Base-by-base conservation (phyloP, 2,797 vertebrate genomes). In the Mus minutoides region DNA sequence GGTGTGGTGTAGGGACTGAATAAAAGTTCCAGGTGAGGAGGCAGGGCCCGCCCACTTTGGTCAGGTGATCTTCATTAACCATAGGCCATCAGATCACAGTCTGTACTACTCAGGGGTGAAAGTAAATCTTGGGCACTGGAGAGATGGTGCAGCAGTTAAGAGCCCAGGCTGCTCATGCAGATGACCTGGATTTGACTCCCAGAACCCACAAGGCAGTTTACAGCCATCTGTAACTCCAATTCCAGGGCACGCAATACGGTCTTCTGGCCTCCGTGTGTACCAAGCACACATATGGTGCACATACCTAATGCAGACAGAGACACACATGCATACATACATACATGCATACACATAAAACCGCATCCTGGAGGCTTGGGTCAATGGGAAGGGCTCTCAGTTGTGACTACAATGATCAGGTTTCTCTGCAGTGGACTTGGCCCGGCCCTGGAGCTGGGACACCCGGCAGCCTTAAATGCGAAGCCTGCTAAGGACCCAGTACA, bases 381-480 rank as follows among this genome's bases (percentile, higher is more conserved):
- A 3, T 58, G 52, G 52, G 52, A 75, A 75, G 86, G 86, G 52
- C 54, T 75, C 40, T 46, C n/a, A 43, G 54, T 40, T 34, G 69
- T 40, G 49, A 87, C 24, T 71, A 73, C 46, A 86, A 54, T 3
- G 22, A 37, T 67, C 84, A 31, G 46, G 46, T 71, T 87, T 87
- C 46, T 86, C 34, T 21, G 64, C 64, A 29, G 46, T 52, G 43
- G 43, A 43, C 11, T 49, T 52, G 62, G 10, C 46, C 43, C 21
- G 2, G 11, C 43, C 43, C 83, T 85, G 31, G 83, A 85, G 21
- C 83, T n/a, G 31, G 60, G 6, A 46, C 58, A 49, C 40, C 2
- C 1, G 40, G 17, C 34, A 40, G 10, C 0, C 14, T 43, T 2
- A 19, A 37, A 37, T 29, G 58, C 13, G 0, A n/a, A n/a, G 8